These are phyloP conservation scores for Yoshiicerus persimilis DNA, from an alignment of 1,140 invertebrate genomes.

Conservation along the genomic window DNA sequence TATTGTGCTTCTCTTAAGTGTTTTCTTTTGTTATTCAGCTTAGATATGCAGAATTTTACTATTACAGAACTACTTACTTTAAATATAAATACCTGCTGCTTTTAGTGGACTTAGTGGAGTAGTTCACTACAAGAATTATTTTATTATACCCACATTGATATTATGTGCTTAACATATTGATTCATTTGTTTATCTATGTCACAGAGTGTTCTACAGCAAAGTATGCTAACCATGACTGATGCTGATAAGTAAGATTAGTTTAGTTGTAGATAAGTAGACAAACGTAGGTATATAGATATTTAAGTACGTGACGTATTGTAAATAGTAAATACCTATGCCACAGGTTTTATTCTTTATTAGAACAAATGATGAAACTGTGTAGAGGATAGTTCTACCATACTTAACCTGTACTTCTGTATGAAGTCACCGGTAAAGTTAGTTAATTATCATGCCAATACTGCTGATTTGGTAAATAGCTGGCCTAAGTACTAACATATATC, in stretches of 20 bases:
- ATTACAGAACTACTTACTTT: no score
- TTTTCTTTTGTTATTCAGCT: no score
- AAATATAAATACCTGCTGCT: no score
- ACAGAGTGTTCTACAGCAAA: neutral
- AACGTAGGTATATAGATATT: neutral
- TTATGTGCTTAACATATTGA: neutral
- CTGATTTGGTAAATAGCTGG: neutral
- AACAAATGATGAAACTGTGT: neutral
- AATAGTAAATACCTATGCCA: neutral
- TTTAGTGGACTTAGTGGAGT: neutral
- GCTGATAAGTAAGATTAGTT: neutral
- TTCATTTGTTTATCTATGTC: neutral
- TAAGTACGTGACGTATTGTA: neutral
- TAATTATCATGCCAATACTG: neutral
- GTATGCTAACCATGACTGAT: neutral
- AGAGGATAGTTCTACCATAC: neutral
- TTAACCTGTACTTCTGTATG: no score
- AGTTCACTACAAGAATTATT: neutral
- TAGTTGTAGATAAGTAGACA: neutral
- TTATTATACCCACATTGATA: neutral
- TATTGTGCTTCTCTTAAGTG: no score
- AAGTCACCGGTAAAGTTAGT: no score
- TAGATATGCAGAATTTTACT: no score
- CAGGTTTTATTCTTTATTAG: neutral
- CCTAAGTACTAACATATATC: no score